A percentile compares a stretch with the other conserved stretches of the same genome.
Evolutionary conservation across 1,140 invertebrate species (phyloP).

Genomic region (Zaprionus capensis): DNA sequence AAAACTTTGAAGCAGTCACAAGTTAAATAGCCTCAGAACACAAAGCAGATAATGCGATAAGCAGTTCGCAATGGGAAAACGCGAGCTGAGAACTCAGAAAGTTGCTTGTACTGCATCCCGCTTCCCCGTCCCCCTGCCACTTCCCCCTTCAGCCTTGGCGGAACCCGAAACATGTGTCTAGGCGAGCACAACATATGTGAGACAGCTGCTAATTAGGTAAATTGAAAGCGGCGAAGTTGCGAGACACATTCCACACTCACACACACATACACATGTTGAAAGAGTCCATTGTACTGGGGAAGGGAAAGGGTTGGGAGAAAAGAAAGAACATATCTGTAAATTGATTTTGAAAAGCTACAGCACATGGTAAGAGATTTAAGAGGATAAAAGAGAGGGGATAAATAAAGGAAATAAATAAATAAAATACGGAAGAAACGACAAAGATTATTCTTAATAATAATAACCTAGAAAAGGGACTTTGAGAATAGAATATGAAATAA

Average conservation of each 20-base stretch:
- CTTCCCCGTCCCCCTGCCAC: background rate
- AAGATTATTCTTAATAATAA: background rate
- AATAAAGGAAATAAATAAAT: background rate
- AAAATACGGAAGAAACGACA: background rate
- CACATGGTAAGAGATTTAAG: no score
- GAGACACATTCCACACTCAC: constrained; percentile 17
- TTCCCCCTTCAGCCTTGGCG: background rate
- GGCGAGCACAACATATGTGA: constrained; percentile 7
- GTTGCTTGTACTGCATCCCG: background rate
- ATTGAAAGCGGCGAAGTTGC: constrained; percentile 68
- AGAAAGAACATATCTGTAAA: background rate
- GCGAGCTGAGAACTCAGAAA: background rate
- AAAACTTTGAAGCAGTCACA: constrained; percentile 38
- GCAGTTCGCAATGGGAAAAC: constrained; percentile 38
- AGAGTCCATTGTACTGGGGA: background rate
- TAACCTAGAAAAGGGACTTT: background rate
- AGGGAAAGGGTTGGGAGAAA: background rate
- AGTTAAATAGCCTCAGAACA: constrained; percentile 55
- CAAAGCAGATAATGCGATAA: constrained; percentile 63
- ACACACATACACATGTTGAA: background rate
- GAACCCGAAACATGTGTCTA: constrained; percentile 40
- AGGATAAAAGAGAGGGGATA: background rate
- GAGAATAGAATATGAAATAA: background rate
- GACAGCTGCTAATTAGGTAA: constrained; percentile 70
- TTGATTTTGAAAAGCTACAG: constrained; percentile 5